phyloP scores from a whole-genome alignment of 2,113 vertebrate species.

The Bos javanicus region DNA sequence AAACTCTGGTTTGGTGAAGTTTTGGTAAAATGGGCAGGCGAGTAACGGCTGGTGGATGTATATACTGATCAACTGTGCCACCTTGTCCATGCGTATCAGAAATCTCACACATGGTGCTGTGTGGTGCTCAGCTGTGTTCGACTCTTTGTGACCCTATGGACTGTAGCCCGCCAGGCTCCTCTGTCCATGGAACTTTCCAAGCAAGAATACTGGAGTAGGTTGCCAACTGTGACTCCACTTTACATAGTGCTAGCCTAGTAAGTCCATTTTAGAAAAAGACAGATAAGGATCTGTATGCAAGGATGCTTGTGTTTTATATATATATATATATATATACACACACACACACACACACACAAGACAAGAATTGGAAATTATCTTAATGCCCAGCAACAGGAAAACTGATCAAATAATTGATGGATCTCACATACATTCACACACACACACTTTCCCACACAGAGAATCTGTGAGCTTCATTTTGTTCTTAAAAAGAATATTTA shows the following conservation, averaged over 20 bases:
- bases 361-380: neutral
- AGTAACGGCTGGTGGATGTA: no score
- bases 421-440: neutral
- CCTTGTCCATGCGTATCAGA: neutral
- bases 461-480: neutral
- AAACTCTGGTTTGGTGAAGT: neutral
- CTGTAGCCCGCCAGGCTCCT: neutral
- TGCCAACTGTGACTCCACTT: neutral
- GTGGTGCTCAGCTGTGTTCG: neutral
- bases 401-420: neutral
- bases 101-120: neutral
- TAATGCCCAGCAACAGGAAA: neutral
- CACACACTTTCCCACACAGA: neutral
- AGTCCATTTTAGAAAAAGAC: neutral
- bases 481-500: neutral
- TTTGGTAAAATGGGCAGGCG: neutral
- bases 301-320: neutral
- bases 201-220: neutral
- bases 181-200: neutral
- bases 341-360: neutral
- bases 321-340: fast-evolving
- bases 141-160: neutral
- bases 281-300: neutral
- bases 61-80: neutral
- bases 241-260: neutral